Percentiles rank a stretch among this genome's conserved stretches.
These are phyloP conservation scores for Sylvietta virens DNA, from an alignment of 2,113 vertebrate species.

Conservation along the genomic window DNA sequence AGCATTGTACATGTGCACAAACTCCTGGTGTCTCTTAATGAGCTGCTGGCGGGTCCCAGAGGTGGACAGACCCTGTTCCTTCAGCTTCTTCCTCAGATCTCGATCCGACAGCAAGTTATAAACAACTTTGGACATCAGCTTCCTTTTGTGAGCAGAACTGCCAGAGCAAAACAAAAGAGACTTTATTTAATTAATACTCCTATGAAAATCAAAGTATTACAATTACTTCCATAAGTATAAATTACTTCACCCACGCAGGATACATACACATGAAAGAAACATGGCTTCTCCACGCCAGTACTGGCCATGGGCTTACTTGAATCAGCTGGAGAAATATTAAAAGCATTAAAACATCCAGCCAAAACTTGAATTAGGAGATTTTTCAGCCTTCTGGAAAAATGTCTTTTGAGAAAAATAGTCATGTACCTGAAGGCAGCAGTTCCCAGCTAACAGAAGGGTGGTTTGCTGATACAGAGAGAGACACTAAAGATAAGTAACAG, in stretches of 20 bases:
- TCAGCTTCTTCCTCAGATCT: constrained; percentile 85
- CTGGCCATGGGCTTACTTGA: background rate
- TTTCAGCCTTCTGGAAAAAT: background rate
- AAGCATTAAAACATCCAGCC: background rate
- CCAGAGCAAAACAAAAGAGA: background rate
- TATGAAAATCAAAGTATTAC: background rate
- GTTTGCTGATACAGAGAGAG: background rate
- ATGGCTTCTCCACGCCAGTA: background rate
- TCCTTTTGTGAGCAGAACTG: constrained; percentile 77
- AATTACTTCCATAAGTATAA: background rate
- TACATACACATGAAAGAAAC: background rate
- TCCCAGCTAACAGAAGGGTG: background rate
- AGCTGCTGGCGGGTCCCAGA: constrained; percentile 85
- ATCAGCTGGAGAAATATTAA: background rate
- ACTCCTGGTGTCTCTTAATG: constrained; percentile 84
- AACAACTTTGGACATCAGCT: constrained; percentile 83
- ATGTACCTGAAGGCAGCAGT: background rate
- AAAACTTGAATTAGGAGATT: background rate
- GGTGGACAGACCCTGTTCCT: constrained; percentile 78
- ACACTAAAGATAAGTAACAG: background rate
- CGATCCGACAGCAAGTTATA: constrained; percentile 87
- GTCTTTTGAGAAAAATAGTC: background rate
- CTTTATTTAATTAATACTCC: background rate
- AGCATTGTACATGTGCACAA: constrained; percentile 88
- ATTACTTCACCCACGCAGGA: background rate